Evolutionary conservation across 2,888 invertebrate genomes (phyloP), one percentile per base, ranked within the genome.

Genomic region (Drosophila heteroneura): DNA sequence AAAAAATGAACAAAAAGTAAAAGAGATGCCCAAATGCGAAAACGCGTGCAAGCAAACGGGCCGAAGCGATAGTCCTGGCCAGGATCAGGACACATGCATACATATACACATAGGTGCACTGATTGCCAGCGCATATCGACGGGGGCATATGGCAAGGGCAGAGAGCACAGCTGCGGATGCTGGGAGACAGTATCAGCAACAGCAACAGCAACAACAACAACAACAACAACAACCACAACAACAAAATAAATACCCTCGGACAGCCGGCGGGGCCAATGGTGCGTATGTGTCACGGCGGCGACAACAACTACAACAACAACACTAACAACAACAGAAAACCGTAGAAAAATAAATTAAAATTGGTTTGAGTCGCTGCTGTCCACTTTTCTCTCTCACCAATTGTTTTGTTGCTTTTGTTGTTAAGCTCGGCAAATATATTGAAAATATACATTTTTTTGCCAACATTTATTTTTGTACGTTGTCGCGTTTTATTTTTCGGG

Each of bases 1-100:
- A 85, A 87, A 87, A 87, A 87, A 88, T 85, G 88, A 89, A 87
- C 90, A 87, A 87, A 88, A 89, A 85, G 89, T 54, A 89, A 87
- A 82, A 88, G 87, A 87, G 87, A 87, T 88, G 90, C 88, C 90
- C 80, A 87, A 87, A 87, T 87, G 90, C 73, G 82, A 78, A 88
- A 85, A 73, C 70, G 82, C 85, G 72, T 87, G 87, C 85, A 87
- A 87, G 85, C 88, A 89, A 87, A 89, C 88, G 90, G 74, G 87
- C 88, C 87, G 76, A 81, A 85, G 86, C 85, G 85, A 85, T 85
- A 81, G 83, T 88, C 81, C 88, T 79, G 71, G 63, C 74, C 85
- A 71, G 82, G 83, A 82, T 79, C 86, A 74, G 74, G 67, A 62
- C 79, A 64, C 75, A 73, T 52, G 56, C 53, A 72, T 49, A 56